Base-by-base conservation (phyloP, 1,140 invertebrate genomes). In the Oedothorax gibbosus region DNA sequence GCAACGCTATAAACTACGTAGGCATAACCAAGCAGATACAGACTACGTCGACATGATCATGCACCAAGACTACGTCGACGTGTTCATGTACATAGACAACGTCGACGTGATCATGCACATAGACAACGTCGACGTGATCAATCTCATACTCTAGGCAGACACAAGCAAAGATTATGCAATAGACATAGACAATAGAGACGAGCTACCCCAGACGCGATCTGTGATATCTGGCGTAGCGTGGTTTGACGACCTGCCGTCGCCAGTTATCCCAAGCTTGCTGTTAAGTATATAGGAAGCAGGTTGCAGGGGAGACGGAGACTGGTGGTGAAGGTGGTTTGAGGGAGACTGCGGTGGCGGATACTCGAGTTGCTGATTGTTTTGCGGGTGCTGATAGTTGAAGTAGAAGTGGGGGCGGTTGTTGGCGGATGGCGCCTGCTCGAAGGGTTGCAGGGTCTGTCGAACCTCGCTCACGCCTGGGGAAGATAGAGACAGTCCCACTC, bases 391-490 rank as follows among this genome's bases (percentile, higher is more conserved):
- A 72, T 84, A 75, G 81, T 84, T 75, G 77, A 79, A 79, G 77
- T 68, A 68, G 77, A 79, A 79, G 81, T 84, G 53, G 73, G 80
- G 56, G 73, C 68, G 69, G 72, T 68, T 65, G 81, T 84, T 75
- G 64, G 81, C 76, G 15, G 71, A 62, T 60, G 81, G 50, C 18
- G 81, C 66, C 21, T 71, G 81, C 68, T 72, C 81, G 50, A 66
- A 75, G 72, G 81, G 53, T 68, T 76, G 81, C 49, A 75, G 65
- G 50, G 69, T 57, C 81, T 75, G 83, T 20, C 73, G 20, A 2
- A 78, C 83, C 83, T 85, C 83, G 71, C 83, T 85, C 83, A 85
- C 71, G 83, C 83, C 83, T 85, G 75, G 62, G 79, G 79, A 72
- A 53, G 53, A 78, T 14, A 78, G 77, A 79, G n/a, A 68, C 62